These are phyloP conservation scores for Coleophora flavipennella DNA, from an alignment of 2,888 invertebrate genomes.

Conservation along the genomic window DNA sequence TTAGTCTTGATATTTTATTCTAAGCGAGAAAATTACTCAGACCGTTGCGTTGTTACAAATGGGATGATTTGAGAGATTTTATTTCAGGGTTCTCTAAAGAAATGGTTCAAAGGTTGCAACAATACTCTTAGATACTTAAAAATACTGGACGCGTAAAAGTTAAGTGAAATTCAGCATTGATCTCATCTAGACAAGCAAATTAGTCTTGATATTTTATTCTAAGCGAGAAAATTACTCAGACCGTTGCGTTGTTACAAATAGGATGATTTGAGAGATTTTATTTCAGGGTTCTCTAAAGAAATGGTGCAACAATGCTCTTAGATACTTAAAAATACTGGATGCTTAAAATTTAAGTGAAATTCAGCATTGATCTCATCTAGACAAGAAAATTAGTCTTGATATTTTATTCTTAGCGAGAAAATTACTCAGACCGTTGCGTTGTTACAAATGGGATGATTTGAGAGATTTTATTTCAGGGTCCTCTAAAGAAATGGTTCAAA, in stretches of 20 bases:
- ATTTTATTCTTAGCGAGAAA: conserved; percentile 20
- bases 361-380: conserved; percentile 20
- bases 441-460: conserved; percentile 18
- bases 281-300: not conserved
- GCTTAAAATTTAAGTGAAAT: too few relatives aligned
- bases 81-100: conserved; percentile 1
- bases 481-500: not conserved
- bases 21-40: too few relatives aligned
- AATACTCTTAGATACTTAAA: conserved; percentile 1
- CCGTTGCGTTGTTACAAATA: too few relatives aligned
- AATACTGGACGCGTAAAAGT: too few relatives aligned
- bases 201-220: too few relatives aligned
- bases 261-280: conserved; percentile 4
- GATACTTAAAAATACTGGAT: not conserved
- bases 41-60: too few relatives aligned
- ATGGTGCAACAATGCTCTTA: conserved; percentile 3
- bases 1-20: too few relatives aligned
- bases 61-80: conserved; percentile 3
- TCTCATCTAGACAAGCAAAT: too few relatives aligned
- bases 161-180: too few relatives aligned
- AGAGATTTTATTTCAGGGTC: conserved; percentile 9
- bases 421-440: conserved; percentile 23
- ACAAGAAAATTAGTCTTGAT: conserved; percentile 26
- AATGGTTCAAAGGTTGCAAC: not conserved
- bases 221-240: too few relatives aligned